Conservation (phyloP, 2,113 vertebrate species). For the Chaenocephalus aceratus region DNA sequence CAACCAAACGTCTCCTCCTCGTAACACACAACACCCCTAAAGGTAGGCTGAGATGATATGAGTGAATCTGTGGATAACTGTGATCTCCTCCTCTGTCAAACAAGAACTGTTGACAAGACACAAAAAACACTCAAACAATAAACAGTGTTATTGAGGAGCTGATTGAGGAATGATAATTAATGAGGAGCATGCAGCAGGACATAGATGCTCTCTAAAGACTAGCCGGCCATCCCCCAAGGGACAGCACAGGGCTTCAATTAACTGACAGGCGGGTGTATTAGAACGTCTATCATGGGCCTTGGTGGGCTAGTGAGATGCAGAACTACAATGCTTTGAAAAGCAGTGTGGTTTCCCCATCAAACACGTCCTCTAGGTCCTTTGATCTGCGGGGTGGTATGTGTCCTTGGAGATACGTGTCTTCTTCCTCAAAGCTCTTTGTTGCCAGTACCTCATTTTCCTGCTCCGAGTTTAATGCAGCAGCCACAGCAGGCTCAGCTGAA, state of each 20-base stretch:
- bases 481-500: constrained; percentile 48
- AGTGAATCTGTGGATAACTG: constrained; percentile 49
- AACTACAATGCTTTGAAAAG: constrained; percentile 78
- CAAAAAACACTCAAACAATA: constrained; percentile 58
- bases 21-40: constrained; percentile 51
- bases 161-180: constrained; percentile 78
- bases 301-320: constrained; percentile 69
- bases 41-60: constrained; percentile 47
- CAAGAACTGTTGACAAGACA: constrained; percentile 57
- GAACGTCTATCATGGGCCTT: constrained; percentile 73
- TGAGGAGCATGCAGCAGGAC: constrained; percentile 57
- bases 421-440: constrained; percentile 79
- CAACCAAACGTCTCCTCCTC: constrained; percentile 52
- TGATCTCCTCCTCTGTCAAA: constrained; percentile 71
- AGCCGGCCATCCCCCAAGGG: constrained; percentile 61
- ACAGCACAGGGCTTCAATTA: constrained; percentile 76
- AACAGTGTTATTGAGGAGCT: constrained; percentile 49
- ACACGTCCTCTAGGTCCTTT: constrained; percentile 78
- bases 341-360: constrained; percentile 81
- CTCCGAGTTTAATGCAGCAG: constrained; percentile 52
- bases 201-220: constrained; percentile 70
- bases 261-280: constrained; percentile 76
- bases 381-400: constrained; percentile 82
- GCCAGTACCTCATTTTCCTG: constrained; percentile 74
- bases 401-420: constrained; percentile 82